phyloP scores from a whole-genome alignment of 1,140 invertebrate genomes.

The Bombus consobrinus region DNA sequence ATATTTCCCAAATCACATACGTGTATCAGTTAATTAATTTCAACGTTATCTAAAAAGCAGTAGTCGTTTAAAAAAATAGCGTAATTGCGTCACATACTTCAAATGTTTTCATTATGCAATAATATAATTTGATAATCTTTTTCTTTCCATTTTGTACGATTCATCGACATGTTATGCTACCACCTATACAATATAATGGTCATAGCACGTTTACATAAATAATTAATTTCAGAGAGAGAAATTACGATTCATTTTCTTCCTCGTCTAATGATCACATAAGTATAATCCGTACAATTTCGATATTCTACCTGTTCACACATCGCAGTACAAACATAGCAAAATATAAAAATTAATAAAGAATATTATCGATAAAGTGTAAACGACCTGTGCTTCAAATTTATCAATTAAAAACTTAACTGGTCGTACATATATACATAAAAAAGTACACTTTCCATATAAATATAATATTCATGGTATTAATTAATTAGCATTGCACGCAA shows the following conservation, averaged over 20 bases:
- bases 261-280: neutral
- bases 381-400: neutral
- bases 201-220: neutral
- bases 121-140: neutral
- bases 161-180: neutral
- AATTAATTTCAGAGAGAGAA: neutral
- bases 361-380: neutral
- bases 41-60: neutral
- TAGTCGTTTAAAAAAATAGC: neutral
- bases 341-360: neutral
- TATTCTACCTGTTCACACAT: neutral
- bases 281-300: too few relatives aligned
- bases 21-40: neutral
- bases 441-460: too few relatives aligned
- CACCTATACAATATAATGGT: neutral
- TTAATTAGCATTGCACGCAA: too few relatives aligned
- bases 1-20: neutral
- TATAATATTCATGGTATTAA: too few relatives aligned
- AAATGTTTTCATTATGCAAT: neutral
- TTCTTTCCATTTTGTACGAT: neutral
- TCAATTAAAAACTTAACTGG: too few relatives aligned
- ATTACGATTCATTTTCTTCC: neutral
- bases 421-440: too few relatives aligned
- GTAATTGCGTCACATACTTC: neutral
- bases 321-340: neutral